Conservation (phyloP, 1,140 invertebrate species). For the Melanaphis sacchari region DNA sequence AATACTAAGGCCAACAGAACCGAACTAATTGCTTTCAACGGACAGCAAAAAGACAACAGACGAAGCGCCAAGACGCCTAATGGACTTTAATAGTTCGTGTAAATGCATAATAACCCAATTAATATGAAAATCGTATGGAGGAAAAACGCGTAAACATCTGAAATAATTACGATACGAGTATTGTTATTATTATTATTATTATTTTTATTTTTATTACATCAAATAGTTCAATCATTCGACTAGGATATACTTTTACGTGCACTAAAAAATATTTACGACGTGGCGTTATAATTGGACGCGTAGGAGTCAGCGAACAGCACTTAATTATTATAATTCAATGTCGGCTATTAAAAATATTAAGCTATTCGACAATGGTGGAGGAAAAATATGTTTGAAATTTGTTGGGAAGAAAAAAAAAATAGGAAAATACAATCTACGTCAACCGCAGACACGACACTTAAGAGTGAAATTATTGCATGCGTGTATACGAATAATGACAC, state of each 20-base stretch:
- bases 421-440: neutral
- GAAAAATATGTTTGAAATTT: neutral
- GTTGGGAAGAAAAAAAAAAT: neutral
- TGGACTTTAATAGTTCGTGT: neutral
- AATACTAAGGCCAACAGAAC: no score
- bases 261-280: neutral
- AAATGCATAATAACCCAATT: neutral
- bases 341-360: neutral
- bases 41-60: no score
- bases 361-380: neutral
- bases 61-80: no score
- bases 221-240: neutral
- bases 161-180: neutral
- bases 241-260: neutral
- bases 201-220: neutral
- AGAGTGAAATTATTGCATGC: slow-evolving; percentile 19
- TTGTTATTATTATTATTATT: neutral
- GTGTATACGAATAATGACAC: neutral
- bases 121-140: neutral
- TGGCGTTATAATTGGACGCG: neutral
- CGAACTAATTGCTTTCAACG: no score
- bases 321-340: neutral
- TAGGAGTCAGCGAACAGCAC: neutral
- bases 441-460: neutral
- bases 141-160: neutral